Conservation (phyloP, 2,888 invertebrate genomes). For the Conus canariensis region DNA sequence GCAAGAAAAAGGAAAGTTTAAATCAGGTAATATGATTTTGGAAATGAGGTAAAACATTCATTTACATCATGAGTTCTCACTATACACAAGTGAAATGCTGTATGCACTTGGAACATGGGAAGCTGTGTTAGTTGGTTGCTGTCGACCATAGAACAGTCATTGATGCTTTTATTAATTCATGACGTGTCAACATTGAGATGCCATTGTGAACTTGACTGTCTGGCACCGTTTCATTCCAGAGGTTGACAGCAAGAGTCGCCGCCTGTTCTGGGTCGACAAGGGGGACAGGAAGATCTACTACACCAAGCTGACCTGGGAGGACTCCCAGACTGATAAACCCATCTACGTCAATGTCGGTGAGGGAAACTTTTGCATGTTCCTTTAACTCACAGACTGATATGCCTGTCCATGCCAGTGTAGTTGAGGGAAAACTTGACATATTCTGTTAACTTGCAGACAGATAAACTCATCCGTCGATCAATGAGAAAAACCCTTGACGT, state of each 20-base stretch:
- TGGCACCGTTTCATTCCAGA: not conserved
- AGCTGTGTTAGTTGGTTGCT: too few species aligned
- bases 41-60: too few species aligned
- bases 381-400: not conserved
- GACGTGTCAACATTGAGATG: too few species aligned
- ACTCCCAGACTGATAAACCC: not conserved
- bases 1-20: too few species aligned
- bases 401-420: not conserved
- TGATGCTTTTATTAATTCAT: too few species aligned
- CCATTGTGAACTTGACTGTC: too few species aligned
- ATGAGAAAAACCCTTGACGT: too few species aligned
- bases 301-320: not conserved
- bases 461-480: too few species aligned
- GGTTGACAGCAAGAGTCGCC: not conserved
- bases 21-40: too few species aligned
- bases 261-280: conserved; percentile 14
- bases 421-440: not conserved
- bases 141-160: too few species aligned
- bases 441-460: too few species aligned
- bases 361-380: not conserved
- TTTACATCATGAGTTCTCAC: too few species aligned
- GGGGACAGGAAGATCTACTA: not conserved
- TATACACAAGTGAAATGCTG: not conserved
- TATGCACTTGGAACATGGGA: not conserved
- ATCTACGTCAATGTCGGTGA: not conserved